Evolutionary conservation across 1,140 invertebrate genomes (phyloP).

Genomic region (Brachionus manjavacas): DNA sequence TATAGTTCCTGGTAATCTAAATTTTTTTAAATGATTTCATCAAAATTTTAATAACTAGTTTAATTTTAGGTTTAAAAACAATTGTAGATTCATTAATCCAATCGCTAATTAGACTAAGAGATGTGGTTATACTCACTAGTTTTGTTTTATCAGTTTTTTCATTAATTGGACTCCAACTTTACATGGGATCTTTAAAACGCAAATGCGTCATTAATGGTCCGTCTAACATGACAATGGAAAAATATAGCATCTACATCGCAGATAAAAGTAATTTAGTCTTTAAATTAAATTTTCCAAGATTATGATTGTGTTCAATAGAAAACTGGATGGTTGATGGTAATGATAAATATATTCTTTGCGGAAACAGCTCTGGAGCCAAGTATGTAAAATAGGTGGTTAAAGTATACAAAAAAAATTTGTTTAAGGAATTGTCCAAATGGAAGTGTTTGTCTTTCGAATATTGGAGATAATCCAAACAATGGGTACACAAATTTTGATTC

Average conservation of each 20-base stretch:
- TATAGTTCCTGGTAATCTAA: constrained; percentile 78
- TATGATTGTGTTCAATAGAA: neutral
- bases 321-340: neutral
- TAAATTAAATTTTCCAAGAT: neutral
- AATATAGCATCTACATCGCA: neutral
- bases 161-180: constrained; percentile 90
- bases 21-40: neutral
- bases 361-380: constrained; percentile 52
- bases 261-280: neutral
- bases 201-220: constrained; percentile 86
- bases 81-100: constrained; percentile 91
- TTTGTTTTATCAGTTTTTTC: constrained; percentile 95
- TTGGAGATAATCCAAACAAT: constrained; percentile 90
- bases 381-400: neutral
- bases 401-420: neutral
- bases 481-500: constrained; percentile 96
- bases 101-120: constrained; percentile 85
- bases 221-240: neutral
- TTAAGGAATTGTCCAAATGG: constrained; percentile 68
- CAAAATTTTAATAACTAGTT: neutral
- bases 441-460: constrained; percentile 83
- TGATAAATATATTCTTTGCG: constrained; percentile 64
- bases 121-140: constrained; percentile 91
- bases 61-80: constrained; percentile 74
- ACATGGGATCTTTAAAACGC: constrained; percentile 92